Evolutionary conservation across 2,797 vertebrate species (phyloP).

Genomic region (Cyclura pinguis): DNA sequence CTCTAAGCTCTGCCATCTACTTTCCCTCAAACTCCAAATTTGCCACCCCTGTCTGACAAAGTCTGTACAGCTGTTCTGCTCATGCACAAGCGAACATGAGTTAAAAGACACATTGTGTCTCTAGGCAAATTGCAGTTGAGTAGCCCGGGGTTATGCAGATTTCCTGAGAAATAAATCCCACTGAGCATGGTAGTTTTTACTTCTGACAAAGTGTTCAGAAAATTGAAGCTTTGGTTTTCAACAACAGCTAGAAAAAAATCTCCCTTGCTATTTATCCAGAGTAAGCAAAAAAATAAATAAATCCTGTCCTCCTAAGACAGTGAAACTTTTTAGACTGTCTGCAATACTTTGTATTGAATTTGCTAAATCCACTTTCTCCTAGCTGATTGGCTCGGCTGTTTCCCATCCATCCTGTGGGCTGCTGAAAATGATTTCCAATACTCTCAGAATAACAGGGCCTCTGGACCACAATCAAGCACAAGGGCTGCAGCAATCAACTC

Average conservation of each 20-base stretch:
- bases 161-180: background rate
- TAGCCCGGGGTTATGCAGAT: background rate
- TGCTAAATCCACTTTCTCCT: conserved; percentile 45
- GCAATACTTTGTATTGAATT: conserved; percentile 60
- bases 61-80: no score
- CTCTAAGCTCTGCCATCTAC: no score
- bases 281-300: background rate
- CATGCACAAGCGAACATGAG: no score
- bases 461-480: conserved; percentile 44
- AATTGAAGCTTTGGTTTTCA: background rate
- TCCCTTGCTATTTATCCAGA: background rate
- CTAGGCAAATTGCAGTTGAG: background rate
- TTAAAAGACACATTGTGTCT: background rate
- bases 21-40: no score
- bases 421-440: conserved; percentile 72
- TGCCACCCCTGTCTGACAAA: no score
- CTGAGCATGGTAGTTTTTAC: background rate
- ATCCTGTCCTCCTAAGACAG: conserved; percentile 34
- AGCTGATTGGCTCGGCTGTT: conserved; percentile 56
- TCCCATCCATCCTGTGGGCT: conserved; percentile 55
- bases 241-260: background rate
- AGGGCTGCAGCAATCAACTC: conserved; percentile 51
- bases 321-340: conserved; percentile 60
- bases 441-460: conserved; percentile 55
- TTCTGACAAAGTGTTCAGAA: background rate